phyloP scores from a whole-genome alignment of 2,113 vertebrate species.

The Nesoenas mayeri region DNA sequence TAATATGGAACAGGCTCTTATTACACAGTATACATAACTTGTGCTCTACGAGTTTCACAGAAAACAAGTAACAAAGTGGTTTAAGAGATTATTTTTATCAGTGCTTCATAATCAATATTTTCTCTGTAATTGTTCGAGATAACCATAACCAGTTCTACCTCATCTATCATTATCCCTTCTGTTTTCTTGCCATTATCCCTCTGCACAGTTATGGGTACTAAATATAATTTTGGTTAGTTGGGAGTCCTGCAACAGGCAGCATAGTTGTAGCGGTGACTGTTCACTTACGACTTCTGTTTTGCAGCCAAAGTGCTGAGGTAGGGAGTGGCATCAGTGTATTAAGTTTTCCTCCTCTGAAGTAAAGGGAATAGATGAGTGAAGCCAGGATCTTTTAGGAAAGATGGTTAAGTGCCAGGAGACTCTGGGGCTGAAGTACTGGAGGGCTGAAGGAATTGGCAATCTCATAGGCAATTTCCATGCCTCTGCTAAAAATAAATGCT shows the following conservation, averaged over 20 bases:
- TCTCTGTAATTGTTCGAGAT: background rate
- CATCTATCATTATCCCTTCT: background rate
- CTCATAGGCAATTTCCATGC: background rate
- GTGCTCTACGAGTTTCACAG: background rate
- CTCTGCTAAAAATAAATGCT: slow-evolving; percentile 48
- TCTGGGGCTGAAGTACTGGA: background rate
- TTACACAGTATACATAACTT: background rate
- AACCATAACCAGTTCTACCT: background rate
- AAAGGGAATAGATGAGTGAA: slow-evolving; percentile 30
- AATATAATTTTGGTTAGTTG: background rate
- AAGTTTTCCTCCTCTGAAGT: slow-evolving; percentile 57
- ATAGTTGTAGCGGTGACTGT: background rate
- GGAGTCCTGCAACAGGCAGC: background rate
- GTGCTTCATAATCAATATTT: background rate
- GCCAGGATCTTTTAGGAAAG: slow-evolving; percentile 65
- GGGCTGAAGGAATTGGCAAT: slow-evolving; percentile 31
- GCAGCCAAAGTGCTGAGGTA: slow-evolving; percentile 34
- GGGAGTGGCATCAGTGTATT: slow-evolving; percentile 46
- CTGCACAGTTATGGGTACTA: background rate
- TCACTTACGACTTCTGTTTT: background rate
- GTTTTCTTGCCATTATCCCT: background rate
- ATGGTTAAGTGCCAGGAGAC: slow-evolving; percentile 53
- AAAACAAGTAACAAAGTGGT: background rate
- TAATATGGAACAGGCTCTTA: background rate
- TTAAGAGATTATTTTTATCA: background rate